phyloP scores from a whole-genome alignment of 2,888 invertebrate species.

The Plebejus anna region DNA sequence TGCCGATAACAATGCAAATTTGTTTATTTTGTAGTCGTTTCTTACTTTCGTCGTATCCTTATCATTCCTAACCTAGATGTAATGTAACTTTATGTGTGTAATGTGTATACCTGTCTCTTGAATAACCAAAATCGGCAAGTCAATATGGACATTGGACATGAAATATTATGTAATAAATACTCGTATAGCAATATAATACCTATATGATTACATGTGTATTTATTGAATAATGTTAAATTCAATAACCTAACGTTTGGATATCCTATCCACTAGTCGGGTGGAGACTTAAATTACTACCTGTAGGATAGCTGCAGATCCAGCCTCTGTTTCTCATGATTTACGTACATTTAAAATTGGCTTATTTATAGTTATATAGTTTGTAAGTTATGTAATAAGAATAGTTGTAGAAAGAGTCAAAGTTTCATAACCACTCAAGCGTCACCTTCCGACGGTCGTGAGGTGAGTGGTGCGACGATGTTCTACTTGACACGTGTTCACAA shows the following conservation, averaged over 20 bases:
- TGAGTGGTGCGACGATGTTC: too few species aligned
- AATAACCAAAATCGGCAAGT: background rate
- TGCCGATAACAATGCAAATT: background rate
- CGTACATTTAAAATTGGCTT: background rate
- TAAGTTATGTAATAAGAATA: background rate
- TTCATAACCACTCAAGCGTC: too few species aligned
- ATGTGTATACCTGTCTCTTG: background rate
- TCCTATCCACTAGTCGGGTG: background rate
- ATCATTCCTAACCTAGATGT: slow-evolving; percentile 20
- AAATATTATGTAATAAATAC: slow-evolving; percentile 3
- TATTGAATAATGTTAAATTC: background rate
- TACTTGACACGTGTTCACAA: too few species aligned
- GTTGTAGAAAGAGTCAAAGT: background rate
- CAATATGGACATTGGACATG: background rate
- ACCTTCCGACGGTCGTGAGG: too few species aligned
- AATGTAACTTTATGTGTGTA: background rate
- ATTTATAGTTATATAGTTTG: background rate
- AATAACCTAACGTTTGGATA: background rate
- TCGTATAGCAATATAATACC: background rate
- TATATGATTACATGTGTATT: background rate
- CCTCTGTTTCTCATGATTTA: background rate
- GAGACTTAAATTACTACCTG: background rate
- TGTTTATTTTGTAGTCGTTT: background rate
- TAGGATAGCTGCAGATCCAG: background rate
- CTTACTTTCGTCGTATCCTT: background rate